Evolutionary conservation across 2,113 vertebrate genomes (phyloP), one percentile per base, ranked within the genome.

Genomic region (Melanerpes aurifrons): DNA sequence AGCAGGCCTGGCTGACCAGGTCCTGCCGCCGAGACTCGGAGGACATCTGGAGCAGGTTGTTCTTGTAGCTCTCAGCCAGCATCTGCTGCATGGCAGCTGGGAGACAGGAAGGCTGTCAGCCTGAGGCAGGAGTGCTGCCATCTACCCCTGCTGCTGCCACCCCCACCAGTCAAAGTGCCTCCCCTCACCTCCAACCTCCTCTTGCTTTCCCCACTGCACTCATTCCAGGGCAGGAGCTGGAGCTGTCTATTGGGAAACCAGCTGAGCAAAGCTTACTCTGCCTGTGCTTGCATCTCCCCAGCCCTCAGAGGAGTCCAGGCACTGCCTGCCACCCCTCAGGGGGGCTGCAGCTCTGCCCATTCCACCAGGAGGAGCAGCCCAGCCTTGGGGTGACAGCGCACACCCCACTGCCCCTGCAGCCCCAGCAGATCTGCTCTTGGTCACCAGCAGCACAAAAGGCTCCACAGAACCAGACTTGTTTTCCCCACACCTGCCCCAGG

Each of bases 41-140:
- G 72, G 97, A 98, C 92, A 98, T 95, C 92, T 99, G 99, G 16
- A 99, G 81, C 29, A 99, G 92, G 48, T 96, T 98, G 97, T 98
- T 98, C 58, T 98, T 97, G 77, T 94, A 98, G 96, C 97, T 98
- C 94, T 99, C 99, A 0, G 98, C 97, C 93, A 99, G 95, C 99
- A 99, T 99, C 96, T 98, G 98, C 92, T 99, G 98, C 99, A 99
- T 99, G 92, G 99, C 99, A 35, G 97, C 99, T 99, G 90, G 3
- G 88, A 73, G 40, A 96, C 35, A 71, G 48, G 31, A 28, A 5
- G 8, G 20, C 28, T 17, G 37, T 95, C 78, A 96, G 94, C 12
- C 62, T 24, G 32, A 1, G 1, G 5, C 50, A 43, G 48, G 12
- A 58, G 43, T 1, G 1, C 20, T 18, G 22, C 62, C 35, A 20